Percentiles rank a stretch among this genome's conserved stretches.
These are phyloP conservation scores for Candoia aspera DNA, from an alignment of 2,113 vertebrate genomes.

Conservation along the genomic window DNA sequence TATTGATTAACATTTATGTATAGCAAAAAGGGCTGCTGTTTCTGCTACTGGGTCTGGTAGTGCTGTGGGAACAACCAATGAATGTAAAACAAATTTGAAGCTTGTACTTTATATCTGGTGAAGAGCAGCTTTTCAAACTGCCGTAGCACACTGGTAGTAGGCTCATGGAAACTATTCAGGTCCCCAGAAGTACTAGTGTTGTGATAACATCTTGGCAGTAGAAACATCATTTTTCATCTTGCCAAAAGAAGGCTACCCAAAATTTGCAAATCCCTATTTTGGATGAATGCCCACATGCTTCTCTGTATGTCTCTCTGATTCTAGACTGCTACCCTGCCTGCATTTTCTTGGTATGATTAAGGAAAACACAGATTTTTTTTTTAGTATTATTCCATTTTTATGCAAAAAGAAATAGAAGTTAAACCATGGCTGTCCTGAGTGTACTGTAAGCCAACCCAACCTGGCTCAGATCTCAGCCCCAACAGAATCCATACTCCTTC, in stretches of 20 bases:
- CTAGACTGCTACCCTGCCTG: too few species aligned
- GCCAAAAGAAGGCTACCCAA: not conserved
- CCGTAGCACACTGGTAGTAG: not conserved
- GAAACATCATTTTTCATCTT: not conserved
- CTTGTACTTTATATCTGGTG: not conserved
- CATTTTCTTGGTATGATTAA: not conserved
- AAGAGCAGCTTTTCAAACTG: not conserved
- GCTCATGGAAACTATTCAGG: not conserved
- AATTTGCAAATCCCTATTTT: not conserved
- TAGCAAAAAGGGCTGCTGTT: too few species aligned
- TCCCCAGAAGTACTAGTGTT: not conserved
- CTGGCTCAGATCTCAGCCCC: not conserved
- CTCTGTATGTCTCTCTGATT: not conserved
- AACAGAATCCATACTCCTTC: not conserved
- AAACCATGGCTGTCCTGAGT: not conserved
- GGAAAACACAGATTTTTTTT: not conserved
- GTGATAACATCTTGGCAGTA: not conserved
- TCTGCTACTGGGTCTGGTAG: too few species aligned
- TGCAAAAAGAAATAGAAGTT: not conserved
- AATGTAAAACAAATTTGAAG: too few species aligned
- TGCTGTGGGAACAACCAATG: too few species aligned
- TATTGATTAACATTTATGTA: too few species aligned
- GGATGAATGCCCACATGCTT: not conserved
- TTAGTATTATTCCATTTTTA: not conserved
- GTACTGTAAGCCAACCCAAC: not conserved